Base-by-base conservation (phyloP, 2,113 vertebrate species). In the Oenanthe oenanthe region DNA sequence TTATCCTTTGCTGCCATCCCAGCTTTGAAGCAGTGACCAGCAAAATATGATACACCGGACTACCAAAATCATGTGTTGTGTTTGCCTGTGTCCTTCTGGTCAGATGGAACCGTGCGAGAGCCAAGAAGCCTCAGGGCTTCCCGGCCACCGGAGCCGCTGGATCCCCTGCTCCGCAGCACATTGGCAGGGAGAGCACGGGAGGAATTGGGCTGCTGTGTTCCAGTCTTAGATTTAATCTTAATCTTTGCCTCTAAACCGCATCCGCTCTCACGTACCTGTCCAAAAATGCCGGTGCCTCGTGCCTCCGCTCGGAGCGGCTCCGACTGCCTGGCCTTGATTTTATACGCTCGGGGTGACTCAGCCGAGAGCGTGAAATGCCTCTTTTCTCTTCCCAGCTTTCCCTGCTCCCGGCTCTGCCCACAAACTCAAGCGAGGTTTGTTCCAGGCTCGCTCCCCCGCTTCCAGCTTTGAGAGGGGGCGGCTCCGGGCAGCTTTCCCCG, bases 271-370 rank as follows among this genome's bases (percentile, higher is more conserved):
- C 96, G 2, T 96, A 97, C 96, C 96, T 94, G 81, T 58, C 85
- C 62, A 16, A 48, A 21, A 75, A 71, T 56, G 3, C 57, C 4
- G 72, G 2, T 19, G 88, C 88, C 76, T 89, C 50, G 83, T 80
- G 90, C n/a, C 56, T 83, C 5, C 0, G 3, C 88, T 91, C 71
- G 12, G 80, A 13, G 38, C 5, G 56, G 16, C 53, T 75, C 63
- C 10, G n/a, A 2, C 7, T 13, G 62, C 74, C 78, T 2, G 51
- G 80, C 77, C 54, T 56, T 26, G 86, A 1, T 67, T 97, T 96
- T 96, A 96, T 95, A 47, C 57, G 18, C 92, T 62, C 4, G 5
- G 7, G 62, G 90, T 96, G 96, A 97, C 89, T 97, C 96, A 97
- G 95, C 89, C 65, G 61, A 32, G 53, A 63, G 85, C 60, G 38